Conservation (phyloP, 2,888 invertebrate genomes). For the Mycalesis mineus region DNA sequence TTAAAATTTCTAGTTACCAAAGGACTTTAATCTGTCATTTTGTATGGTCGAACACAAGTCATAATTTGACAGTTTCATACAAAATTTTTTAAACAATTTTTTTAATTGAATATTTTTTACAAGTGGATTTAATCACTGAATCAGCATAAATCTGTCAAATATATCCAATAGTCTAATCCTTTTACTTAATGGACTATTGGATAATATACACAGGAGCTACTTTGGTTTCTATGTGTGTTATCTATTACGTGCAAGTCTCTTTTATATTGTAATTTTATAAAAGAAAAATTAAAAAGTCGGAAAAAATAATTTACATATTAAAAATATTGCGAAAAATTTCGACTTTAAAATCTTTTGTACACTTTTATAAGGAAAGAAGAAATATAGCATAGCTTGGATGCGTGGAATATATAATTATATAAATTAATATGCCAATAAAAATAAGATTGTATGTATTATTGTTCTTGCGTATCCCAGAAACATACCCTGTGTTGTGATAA, state of each 20-base stretch:
- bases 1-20: no score
- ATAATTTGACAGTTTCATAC: no score
- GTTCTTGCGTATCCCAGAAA: conserved; percentile 36
- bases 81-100: no score
- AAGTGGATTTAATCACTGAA: no score
- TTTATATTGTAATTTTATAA: conserved; percentile 1
- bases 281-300: background rate
- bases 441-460: conserved; percentile 30
- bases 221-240: no score
- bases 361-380: conserved; percentile 32
- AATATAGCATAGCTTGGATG: conserved; percentile 56
- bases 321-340: conserved; percentile 14
- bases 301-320: background rate
- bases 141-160: no score
- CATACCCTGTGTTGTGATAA: background rate
- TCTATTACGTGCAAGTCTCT: background rate
- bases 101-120: no score
- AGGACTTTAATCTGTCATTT: no score
- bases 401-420: conserved; percentile 54
- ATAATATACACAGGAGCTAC: no score
- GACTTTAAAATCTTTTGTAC: conserved; percentile 35
- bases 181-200: no score
- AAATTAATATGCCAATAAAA: conserved; percentile 54
- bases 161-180: no score
- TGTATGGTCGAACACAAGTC: no score